Conservation (phyloP, 2,113 vertebrate genomes). For the Oreocharis arfaki region DNA sequence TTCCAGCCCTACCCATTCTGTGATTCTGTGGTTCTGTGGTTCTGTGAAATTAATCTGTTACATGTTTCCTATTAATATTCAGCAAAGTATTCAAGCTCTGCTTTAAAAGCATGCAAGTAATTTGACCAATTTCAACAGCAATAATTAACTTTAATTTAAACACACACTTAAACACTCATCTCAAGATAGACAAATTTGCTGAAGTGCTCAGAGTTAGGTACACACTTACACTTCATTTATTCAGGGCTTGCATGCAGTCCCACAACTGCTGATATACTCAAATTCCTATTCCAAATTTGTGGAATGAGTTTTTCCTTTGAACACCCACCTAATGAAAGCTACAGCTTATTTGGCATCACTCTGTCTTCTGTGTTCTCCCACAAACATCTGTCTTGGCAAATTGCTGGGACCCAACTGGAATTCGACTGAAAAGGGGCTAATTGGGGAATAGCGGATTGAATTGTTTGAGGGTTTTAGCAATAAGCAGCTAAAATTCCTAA, state of each 20-base stretch:
- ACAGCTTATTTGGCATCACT: neutral
- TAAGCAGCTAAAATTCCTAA: neutral
- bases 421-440: neutral
- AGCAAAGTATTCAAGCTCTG: neutral
- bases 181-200: constrained; percentile 41
- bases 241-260: neutral
- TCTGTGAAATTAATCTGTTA: neutral
- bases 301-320: constrained; percentile 8
- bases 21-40: neutral
- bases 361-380: neutral
- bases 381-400: constrained; percentile 2
- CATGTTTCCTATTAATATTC: neutral
- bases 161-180: neutral
- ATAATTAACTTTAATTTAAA: constrained; percentile 42
- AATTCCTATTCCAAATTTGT: neutral
- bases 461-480: neutral
- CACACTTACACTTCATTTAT: neutral
- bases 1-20: neutral
- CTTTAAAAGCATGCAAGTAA: constrained; percentile 28
- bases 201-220: constrained; percentile 17
- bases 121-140: constrained; percentile 21
- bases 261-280: neutral
- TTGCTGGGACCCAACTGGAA: neutral
- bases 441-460: neutral
- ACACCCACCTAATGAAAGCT: neutral